Base-by-base conservation (phyloP, 2,113 vertebrate genomes). In the Pseudolaguvia tuberculata region DNA sequence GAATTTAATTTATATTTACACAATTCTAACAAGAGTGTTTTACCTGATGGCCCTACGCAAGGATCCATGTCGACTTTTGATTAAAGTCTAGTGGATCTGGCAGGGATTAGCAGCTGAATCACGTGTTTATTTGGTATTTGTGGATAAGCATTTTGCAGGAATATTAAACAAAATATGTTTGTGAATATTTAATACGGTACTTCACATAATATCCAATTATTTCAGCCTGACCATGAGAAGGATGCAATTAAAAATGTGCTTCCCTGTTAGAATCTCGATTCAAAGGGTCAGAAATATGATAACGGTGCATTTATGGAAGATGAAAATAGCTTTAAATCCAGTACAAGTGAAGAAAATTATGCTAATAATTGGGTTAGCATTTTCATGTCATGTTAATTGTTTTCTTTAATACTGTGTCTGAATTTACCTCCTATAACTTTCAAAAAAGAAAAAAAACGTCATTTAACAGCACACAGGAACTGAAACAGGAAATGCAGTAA, bases 1-100 rank as follows among this genome's bases (percentile, higher is more conserved):
- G 51, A 53, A 27, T 72, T 31, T 61, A 20, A 61, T 72, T 61
- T 21, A 72, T 50, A 61, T 72, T 72, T 72, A 31, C 23, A 58
- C 70, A 47, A 48, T 73, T 73, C 47, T 23, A 52, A 63, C 58
- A 73, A 18, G 21, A 10, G 14, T 1, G 56, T 35, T 6, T 61
- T 42, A n/a, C 25, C 52, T 62, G 17, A 10, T 23, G 29, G 13
- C 39, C 8, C 45, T 35, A 31, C n/a, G 35, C 39, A 9, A 52
- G 42, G 5, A 45, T 21, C 20, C 39, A 31, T 25, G 39, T 51
- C 12, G 10, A 7, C 12, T 10, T 15, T 42, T 17, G 23, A 59
- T 57, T 14, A 5, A 25, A 31, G 42, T 57, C 18, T 21, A 61
- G 35, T 31, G 35, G 42, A 62, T 52, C 9, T 52, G 20, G 29